Percentiles rank a stretch among this genome's conserved stretches.
phyloP scores from a whole-genome alignment of 2,113 vertebrate genomes.

The Antechinus stuartii region DNA sequence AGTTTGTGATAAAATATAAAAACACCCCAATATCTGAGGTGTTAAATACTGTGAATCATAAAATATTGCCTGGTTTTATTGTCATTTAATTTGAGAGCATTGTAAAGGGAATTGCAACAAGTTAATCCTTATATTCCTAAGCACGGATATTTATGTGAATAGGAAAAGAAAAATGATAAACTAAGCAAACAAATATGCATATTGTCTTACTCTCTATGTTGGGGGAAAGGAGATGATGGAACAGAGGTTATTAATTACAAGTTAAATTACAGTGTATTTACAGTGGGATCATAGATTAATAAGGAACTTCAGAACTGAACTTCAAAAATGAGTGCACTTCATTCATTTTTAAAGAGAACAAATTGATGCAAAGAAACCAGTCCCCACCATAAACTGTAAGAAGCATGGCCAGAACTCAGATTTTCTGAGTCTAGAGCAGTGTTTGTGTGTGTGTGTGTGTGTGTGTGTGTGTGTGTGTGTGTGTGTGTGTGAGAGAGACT shows the following conservation, averaged over 20 bases:
- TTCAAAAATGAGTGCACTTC: background rate
- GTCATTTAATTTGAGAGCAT: background rate
- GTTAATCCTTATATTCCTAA: background rate
- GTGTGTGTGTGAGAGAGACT: too few species aligned
- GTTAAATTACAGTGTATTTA: background rate
- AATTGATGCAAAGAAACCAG: background rate
- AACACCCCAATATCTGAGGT: background rate
- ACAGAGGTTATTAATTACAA: background rate
- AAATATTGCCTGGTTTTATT: conserved; percentile 18
- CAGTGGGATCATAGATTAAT: background rate
- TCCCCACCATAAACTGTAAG: background rate
- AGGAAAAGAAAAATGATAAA: background rate
- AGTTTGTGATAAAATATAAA: conserved; percentile 25
- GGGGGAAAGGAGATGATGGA: background rate
- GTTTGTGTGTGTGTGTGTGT: too few species aligned
- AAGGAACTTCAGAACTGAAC: background rate
- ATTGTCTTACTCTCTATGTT: background rate
- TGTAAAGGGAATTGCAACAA: background rate
- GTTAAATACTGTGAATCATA: conserved; percentile 16
- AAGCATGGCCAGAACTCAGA: background rate
- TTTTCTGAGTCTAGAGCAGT: background rate
- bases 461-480: too few species aligned
- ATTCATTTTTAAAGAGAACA: background rate
- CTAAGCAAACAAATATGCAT: background rate
- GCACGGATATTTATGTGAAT: background rate